Percentiles rank a stretch among this genome's conserved stretches.
Evolutionary conservation across 53 echinoderm and acorn worm species (phyloP).

Genomic region (Temnopleurus reevesii): DNA sequence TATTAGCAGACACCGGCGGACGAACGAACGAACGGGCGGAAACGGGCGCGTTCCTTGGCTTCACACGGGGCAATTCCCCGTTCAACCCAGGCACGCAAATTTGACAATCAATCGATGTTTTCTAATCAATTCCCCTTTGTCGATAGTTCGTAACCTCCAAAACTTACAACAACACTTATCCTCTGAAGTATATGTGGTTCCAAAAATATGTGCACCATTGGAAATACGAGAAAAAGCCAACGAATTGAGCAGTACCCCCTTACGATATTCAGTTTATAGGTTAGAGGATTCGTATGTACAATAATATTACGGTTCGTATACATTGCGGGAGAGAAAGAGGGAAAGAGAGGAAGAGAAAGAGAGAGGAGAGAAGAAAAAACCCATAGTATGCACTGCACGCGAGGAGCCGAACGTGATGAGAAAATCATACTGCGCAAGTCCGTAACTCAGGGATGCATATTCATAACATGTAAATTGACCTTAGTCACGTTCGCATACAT

Average conservation of each 20-base stretch:
- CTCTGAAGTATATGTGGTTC: not conserved
- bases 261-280: conserved; percentile 19
- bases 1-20: not conserved
- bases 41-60: not conserved
- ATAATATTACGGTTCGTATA: conserved; percentile 5
- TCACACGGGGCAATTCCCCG: conserved; percentile 15
- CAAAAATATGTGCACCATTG: conserved; percentile 15
- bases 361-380: not conserved
- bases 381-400: not conserved
- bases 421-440: conserved; percentile 80
- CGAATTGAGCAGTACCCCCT: not conserved
- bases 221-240: conserved; percentile 13
- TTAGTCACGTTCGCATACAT: conserved; percentile 77
- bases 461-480: conserved; percentile 71
- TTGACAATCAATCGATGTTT: conserved; percentile 40
- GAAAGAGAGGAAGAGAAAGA: not conserved
- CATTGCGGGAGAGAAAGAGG: not conserved
- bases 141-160: not conserved
- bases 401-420: conserved; percentile 77
- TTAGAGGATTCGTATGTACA: conserved; percentile 13
- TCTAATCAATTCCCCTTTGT: conserved; percentile 21
- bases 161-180: not conserved
- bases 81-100: conserved; percentile 39
- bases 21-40: conserved; percentile 41
- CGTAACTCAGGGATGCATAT: conserved; percentile 64